Base-by-base conservation (phyloP, 2,888 invertebrate genomes). In the Lymantria monacha region DNA sequence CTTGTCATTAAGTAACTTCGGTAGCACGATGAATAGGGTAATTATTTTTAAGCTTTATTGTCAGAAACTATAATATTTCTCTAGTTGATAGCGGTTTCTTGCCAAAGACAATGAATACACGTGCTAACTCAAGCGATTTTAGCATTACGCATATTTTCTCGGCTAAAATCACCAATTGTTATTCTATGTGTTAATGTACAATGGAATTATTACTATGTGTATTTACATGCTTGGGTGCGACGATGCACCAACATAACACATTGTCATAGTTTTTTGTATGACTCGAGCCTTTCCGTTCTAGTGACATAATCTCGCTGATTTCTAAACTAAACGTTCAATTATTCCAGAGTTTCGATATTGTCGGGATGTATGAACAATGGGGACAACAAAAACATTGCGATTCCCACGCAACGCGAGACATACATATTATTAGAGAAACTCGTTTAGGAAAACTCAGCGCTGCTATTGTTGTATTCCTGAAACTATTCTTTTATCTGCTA, bases 341-440 rank as follows among this genome's bases (percentile, higher is more conserved):
- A 58, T 57, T 55, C 53, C 55, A 13, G 44, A 54, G 51, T 55
- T 52, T 57, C 55, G 54, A 55, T 69, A 61, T 53, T 61, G 57
- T 53, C 51, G 46, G 55, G 55, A 61, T 41, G 36, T 44, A 50
- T 46, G 52, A 12, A 63, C 58, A 57, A 61, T 66, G 3, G 15
- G 12, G 41, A 46, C 37, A 61, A 63, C 62, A 72, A 71, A 70
- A 69, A 63, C 61, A 51, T 47, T 33, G 52, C 49, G 44, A 55
- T 75, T 81, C 81, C 59, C 81, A 82, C 73, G 76, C 61, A 71
- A 66, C 50, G 63, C 55, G 63, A 72, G 64, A 61, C 60, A 57
- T 55, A 66, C 12, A 10, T 58, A 59, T 58, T 66, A 64, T 53
- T 59, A 70, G 79, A 72, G 80, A 79, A 81, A 81, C 75, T 70